phyloP scores from a whole-genome alignment of 2,797 vertebrate genomes.

The Sebastes miniatus region DNA sequence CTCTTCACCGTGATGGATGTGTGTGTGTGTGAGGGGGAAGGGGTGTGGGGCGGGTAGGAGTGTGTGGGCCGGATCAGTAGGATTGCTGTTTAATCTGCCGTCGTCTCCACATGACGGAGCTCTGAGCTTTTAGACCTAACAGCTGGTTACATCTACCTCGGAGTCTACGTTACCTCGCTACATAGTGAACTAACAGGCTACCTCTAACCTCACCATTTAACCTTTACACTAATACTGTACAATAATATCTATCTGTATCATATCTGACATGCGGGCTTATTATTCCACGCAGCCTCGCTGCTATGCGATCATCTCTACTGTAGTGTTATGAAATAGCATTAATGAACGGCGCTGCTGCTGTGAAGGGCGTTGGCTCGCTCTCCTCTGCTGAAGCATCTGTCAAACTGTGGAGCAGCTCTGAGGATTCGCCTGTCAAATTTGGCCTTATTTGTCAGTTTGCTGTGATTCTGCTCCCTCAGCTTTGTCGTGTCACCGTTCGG shows the following conservation, averaged over 20 bases:
- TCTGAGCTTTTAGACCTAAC: conserved; percentile 60
- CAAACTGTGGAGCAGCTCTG: conserved; percentile 51
- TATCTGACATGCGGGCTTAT: neutral
- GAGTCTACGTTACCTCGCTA: conserved; percentile 3
- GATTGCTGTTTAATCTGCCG: conserved; percentile 77
- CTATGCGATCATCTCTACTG: conserved; percentile 21
- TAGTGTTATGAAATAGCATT: conserved; percentile 47
- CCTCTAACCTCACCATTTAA: conserved; percentile 3
- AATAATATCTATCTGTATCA: neutral
- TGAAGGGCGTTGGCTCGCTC: conserved; percentile 55
- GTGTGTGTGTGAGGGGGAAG: conserved; percentile 13
- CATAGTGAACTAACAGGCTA: conserved; percentile 3
- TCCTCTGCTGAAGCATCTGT: conserved; percentile 62
- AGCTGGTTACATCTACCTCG: conserved; percentile 57
- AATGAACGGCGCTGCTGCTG: conserved; percentile 27
- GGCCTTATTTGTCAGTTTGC: conserved; percentile 74
- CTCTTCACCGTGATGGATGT: conserved; percentile 35
- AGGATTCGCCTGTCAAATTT: conserved; percentile 74
- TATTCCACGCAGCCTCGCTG: neutral
- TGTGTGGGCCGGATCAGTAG: conserved; percentile 68
- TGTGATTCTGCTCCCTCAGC: conserved; percentile 69
- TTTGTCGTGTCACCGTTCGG: conserved; percentile 62
- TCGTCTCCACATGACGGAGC: conserved; percentile 52
- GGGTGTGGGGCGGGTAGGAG: neutral
- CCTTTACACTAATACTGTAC: neutral